Conservation (phyloP, 2,113 vertebrate genomes). For the Peucedramus taeniatus region DNA sequence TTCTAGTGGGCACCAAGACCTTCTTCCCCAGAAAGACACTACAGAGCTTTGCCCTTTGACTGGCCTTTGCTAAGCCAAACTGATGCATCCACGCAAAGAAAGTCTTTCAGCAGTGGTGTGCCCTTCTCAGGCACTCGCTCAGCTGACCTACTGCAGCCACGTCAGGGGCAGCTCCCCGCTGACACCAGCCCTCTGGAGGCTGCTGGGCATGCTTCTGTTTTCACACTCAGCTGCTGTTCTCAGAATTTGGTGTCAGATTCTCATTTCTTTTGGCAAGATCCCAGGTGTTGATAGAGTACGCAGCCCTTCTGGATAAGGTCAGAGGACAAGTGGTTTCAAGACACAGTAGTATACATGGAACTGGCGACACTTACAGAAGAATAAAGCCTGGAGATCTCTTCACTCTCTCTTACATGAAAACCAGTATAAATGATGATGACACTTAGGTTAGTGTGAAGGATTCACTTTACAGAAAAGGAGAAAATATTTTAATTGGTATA, state of each 20-base stretch:
- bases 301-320: conserved; percentile 15
- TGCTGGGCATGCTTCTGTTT: neutral
- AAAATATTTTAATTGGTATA: neutral
- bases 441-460: neutral
- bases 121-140: fast-evolving
- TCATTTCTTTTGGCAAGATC: conserved; percentile 29
- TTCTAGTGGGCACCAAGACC: neutral
- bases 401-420: neutral
- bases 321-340: neutral
- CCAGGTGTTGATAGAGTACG: neutral
- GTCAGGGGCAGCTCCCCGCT: neutral
- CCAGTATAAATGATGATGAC: neutral
- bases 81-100: neutral
- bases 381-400: conserved; percentile 6
- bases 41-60: neutral
- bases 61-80: neutral
- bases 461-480: neutral
- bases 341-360: neutral
- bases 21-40: neutral
- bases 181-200: neutral
- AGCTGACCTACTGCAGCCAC: neutral
- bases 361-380: conserved; percentile 22
- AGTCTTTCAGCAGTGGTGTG: neutral
- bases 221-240: neutral
- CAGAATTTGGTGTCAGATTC: neutral